Evolutionary conservation across 2,113 vertebrate species (phyloP).

Genomic region (Ochotona princeps): DNA sequence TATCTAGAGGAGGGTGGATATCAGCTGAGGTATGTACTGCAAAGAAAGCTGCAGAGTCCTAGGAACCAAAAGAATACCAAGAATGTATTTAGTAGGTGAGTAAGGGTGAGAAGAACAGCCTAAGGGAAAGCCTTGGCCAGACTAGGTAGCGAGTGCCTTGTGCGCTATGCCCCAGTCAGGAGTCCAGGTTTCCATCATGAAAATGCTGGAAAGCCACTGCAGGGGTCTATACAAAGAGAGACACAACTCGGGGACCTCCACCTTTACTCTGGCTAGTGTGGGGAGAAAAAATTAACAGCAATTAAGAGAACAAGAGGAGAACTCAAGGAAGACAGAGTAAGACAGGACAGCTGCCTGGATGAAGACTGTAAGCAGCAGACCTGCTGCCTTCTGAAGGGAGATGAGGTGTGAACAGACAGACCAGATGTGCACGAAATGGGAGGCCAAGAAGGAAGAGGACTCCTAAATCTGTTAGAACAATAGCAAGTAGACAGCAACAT

Average conservation of each 20-base stretch:
- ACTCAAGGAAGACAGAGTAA: background rate
- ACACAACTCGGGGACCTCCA: background rate
- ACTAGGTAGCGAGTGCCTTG: background rate
- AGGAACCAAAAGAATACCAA: background rate
- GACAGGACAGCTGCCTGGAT: background rate
- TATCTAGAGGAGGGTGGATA: background rate
- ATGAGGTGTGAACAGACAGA: background rate
- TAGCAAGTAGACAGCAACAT: background rate
- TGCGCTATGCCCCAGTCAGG: background rate
- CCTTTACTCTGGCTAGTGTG: background rate
- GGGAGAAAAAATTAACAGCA: background rate
- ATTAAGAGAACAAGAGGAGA: background rate
- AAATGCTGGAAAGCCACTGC: background rate
- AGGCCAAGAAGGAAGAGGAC: background rate
- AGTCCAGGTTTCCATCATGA: background rate
- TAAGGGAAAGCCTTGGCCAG: background rate
- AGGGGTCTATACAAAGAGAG: background rate
- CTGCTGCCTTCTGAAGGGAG: background rate
- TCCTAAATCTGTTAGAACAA: background rate
- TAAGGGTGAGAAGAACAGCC: background rate
- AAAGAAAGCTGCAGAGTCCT: background rate
- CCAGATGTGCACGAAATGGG: background rate
- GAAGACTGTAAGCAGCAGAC: background rate
- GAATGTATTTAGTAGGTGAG: background rate
- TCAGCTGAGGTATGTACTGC: background rate